Percentiles rank a stretch among this genome's conserved stretches.
Conservation (phyloP, 2,888 invertebrate species). For the Parelbella ahira region DNA sequence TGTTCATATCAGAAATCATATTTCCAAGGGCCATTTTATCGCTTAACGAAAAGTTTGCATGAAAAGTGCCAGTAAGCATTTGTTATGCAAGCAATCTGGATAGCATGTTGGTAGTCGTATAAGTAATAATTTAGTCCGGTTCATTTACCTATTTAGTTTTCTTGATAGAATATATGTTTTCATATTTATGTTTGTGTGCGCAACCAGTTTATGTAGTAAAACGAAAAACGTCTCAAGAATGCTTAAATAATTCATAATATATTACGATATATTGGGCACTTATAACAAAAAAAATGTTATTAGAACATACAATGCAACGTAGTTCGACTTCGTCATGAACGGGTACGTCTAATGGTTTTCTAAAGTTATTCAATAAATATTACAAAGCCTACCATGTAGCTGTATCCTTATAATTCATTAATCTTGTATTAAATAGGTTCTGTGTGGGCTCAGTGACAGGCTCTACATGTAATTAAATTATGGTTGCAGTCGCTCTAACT, state of each 20-base stretch:
- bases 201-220: too few relatives aligned
- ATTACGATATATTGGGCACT: too few relatives aligned
- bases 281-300: too few relatives aligned
- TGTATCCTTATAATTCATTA: constrained; percentile 58
- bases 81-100: constrained; percentile 10
- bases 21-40: constrained; percentile 13
- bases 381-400: constrained; percentile 31
- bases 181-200: too few relatives aligned
- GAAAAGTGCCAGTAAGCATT: constrained; percentile 23
- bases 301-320: too few relatives aligned
- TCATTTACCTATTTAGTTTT: constrained; percentile 8
- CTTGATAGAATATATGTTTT: too few relatives aligned
- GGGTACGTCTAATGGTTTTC: constrained; percentile 19
- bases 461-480: constrained; percentile 71
- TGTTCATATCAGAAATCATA: constrained; percentile 13
- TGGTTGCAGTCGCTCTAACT: constrained; percentile 51
- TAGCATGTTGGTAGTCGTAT: constrained; percentile 19
- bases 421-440: constrained; percentile 66
- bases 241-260: too few relatives aligned
- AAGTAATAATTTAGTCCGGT: constrained; percentile 8
- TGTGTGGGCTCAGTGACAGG: constrained; percentile 71
- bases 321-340: constrained; percentile 2
- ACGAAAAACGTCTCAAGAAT: too few relatives aligned
- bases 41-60: constrained; percentile 18
- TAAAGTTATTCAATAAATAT: constrained; percentile 23